Evolutionary conservation across 2,113 vertebrate species (phyloP).

Genomic region (Meleagris gallopavo): DNA sequence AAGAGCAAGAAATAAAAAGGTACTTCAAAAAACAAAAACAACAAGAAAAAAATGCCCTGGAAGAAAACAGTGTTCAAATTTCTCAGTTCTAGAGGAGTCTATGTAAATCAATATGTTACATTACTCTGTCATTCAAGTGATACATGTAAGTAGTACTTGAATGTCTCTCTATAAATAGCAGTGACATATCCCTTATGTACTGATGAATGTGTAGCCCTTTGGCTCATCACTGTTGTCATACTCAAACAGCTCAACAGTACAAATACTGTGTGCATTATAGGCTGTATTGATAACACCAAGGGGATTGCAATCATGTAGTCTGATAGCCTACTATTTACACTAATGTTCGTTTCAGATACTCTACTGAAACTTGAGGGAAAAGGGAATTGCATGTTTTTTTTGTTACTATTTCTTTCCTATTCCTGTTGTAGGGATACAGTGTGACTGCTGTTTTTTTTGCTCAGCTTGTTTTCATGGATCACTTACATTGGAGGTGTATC

Average conservation of each 20-base stretch:
- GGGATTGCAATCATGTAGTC: neutral
- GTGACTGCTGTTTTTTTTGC: neutral
- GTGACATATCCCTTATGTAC: neutral
- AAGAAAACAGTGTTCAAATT: neutral
- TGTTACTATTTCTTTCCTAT: neutral
- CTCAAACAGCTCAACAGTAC: neutral
- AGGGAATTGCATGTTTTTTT: neutral
- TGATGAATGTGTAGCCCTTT: neutral
- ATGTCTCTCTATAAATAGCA: neutral
- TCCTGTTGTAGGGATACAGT: neutral
- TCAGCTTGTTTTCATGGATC: neutral
- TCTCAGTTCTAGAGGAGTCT: neutral
- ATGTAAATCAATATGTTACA: neutral
- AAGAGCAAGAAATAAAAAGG: neutral
- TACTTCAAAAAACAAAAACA: neutral
- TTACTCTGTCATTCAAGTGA: neutral
- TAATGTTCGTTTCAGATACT: fast-evolving
- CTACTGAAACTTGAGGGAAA: neutral
- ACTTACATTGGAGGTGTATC: neutral
- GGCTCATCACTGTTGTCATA: neutral
- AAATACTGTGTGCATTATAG: neutral
- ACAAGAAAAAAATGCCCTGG: neutral
- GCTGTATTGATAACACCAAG: neutral
- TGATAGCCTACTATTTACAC: neutral
- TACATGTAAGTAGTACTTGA: neutral